Evolutionary conservation across 2,113 vertebrate species (phyloP).

Genomic region (Alexandromys fortis): DNA sequence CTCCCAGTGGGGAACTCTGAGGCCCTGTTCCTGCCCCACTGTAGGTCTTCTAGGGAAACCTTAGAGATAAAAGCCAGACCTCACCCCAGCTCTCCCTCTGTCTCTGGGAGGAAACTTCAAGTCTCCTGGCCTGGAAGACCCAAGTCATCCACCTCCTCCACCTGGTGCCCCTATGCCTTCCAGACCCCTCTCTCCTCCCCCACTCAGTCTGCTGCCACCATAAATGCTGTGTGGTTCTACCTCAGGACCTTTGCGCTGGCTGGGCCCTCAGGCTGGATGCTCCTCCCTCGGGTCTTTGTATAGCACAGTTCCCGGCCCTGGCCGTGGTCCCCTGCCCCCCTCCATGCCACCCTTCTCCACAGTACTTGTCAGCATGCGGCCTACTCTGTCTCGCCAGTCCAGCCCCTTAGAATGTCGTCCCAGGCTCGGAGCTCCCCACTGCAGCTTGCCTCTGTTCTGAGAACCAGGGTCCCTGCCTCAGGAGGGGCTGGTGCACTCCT

Average conservation of each 20-base stretch:
- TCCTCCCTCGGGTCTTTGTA: background rate
- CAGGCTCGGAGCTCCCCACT: background rate
- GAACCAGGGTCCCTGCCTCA: background rate
- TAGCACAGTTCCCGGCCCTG: background rate
- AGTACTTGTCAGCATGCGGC: background rate
- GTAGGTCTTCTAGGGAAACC: background rate
- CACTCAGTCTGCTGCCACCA: background rate
- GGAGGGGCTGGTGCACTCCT: background rate
- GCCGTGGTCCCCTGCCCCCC: background rate
- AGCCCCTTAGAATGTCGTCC: background rate
- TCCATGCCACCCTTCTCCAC: background rate
- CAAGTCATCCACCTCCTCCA: background rate
- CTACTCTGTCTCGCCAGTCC: background rate
- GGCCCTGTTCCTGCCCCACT: background rate
- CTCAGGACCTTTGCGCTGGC: constrained; percentile 3
- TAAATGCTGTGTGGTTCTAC: background rate
- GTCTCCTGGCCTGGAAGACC: background rate
- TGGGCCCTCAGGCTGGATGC: background rate
- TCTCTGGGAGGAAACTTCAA: background rate
- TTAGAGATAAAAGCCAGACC: background rate
- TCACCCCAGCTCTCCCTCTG: background rate
- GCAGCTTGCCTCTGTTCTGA: too few species aligned
- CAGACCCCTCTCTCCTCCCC: too few species aligned
- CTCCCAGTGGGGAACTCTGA: background rate
- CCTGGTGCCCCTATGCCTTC: background rate